Evolutionary conservation across 2,888 invertebrate species (phyloP).

Genomic region (Megaustenia siamemsis): DNA sequence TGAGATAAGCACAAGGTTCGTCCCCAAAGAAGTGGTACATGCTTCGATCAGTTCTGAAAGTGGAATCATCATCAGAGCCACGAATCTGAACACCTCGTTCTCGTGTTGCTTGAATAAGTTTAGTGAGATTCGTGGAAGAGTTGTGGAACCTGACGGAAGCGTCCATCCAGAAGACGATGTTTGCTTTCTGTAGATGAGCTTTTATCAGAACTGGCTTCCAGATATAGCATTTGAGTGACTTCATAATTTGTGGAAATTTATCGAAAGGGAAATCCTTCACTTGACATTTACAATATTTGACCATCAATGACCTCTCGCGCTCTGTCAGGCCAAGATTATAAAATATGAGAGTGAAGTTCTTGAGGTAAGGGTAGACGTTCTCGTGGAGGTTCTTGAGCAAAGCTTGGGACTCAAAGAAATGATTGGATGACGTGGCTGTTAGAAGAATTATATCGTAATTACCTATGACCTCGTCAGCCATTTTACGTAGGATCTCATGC

Average conservation of each 20-base stretch:
- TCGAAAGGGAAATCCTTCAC: constrained; percentile 49
- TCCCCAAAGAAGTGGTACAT: constrained; percentile 56
- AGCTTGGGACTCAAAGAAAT: constrained; percentile 51
- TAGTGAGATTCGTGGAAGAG: neutral
- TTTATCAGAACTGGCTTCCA: constrained; percentile 52
- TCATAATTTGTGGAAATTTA: constrained; percentile 32
- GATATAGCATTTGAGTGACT: constrained; percentile 28
- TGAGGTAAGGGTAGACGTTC: constrained; percentile 44
- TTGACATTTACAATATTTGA: constrained; percentile 38
- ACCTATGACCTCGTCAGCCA: constrained; percentile 28
- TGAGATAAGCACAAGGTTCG: constrained; percentile 51
- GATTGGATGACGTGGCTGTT: constrained; percentile 54
- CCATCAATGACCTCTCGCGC: constrained; percentile 26
- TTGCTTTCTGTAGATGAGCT: constrained; percentile 25
- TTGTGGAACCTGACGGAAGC: constrained; percentile 44
- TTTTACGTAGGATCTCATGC: constrained; percentile 9
- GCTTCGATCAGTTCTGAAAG: constrained; percentile 24
- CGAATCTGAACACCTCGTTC: constrained; percentile 24
- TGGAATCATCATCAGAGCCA: neutral
- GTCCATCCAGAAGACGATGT: constrained; percentile 46
- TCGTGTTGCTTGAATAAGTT: neutral
- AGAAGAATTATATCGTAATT: constrained; percentile 48
- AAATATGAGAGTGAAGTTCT: constrained; percentile 38
- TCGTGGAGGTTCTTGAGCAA: constrained; percentile 45
- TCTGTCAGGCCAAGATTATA: constrained; percentile 42